Evolutionary conservation across 64 coral and sea anemone genomes (phyloP), one percentile per base, ranked within the genome.

Genomic region (Astreopora myriophthalma): DNA sequence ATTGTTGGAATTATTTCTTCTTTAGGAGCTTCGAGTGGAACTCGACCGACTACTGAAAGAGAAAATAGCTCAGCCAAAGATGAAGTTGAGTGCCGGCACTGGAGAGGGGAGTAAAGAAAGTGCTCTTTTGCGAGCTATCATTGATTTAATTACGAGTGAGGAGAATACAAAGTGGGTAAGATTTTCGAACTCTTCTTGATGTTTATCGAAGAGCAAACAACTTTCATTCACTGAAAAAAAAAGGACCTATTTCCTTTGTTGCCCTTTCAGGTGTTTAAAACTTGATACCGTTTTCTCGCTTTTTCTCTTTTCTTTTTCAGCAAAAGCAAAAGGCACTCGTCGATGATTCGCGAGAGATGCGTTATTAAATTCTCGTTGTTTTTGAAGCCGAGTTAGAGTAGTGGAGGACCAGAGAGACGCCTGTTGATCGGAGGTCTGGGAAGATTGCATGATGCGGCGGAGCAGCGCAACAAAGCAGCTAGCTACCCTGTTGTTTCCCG

Each of bases 71-170:
- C 88, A 92, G 58, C 96, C 96, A 31, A 76, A 87, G 32, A 89
- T 94, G 68, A 94, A 85, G 79, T 65, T 98, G 14, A 88, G 79
- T 23, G 92, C 87, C 10, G 92, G 78, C 8, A 58, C 74, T 64
- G 84, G 77, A 13, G 39, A 55, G 27, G 48, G 71, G 70, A 67
- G 87, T 67, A 87, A 72, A 14, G 87, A 85, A 19, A 92, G 67
- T 49, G 36, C 58, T 73, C 69, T 98, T 17, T 58, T 98, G 63
- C 83, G 75, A 9, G 84, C 96, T 26, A 98, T 98, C 37, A 98
- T 98, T 5, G 96, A 98, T 38, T 89, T 98, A 10, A 98, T 98
- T 24, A 94, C 92, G 32, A 94, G 71, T 22, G 96, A 94, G 34
- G 72, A 94, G 35, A 85, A 79, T 9, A 79, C 51, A 31, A 93